Percentiles rank a stretch among this genome's conserved stretches.
Evolutionary conservation across 2,113 vertebrate genomes (phyloP).

Genomic region (Thinocorus orbignyianus): DNA sequence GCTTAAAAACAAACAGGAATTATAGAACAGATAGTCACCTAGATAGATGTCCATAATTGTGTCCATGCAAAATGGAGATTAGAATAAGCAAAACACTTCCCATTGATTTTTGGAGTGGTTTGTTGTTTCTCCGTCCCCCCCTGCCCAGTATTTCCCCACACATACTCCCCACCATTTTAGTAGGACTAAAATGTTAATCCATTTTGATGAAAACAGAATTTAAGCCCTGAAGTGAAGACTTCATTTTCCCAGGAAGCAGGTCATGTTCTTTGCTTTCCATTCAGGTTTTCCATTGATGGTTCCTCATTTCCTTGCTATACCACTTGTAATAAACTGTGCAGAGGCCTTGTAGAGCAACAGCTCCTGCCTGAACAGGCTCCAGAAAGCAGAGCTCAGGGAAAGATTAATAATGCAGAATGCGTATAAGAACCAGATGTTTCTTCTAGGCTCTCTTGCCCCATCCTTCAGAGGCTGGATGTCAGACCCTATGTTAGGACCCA

Average conservation of each 20-base stretch:
- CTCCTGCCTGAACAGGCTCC: background rate
- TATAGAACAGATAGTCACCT: background rate
- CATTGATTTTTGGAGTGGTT: background rate
- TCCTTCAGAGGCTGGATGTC: fast-evolving
- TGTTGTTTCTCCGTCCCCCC: too few relatives aligned
- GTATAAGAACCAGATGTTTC: background rate
- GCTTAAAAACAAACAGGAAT: background rate
- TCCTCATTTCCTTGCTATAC: background rate
- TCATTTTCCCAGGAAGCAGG: background rate
- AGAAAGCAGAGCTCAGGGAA: background rate
- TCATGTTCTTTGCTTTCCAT: background rate
- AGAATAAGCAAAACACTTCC: background rate
- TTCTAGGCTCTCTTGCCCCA: background rate
- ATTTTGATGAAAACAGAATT: background rate
- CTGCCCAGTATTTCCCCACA: too few relatives aligned
- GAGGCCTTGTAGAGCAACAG: background rate
- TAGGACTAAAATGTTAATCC: background rate
- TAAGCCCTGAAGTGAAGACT: background rate
- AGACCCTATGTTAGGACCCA: background rate
- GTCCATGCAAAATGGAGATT: background rate
- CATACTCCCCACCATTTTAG: background rate
- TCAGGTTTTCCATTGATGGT: background rate
- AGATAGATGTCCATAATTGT: background rate
- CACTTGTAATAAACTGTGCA: background rate
- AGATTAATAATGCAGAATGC: fast-evolving